Conservation (phyloP, 2,888 invertebrate genomes). For the Pyralis farinalis region DNA sequence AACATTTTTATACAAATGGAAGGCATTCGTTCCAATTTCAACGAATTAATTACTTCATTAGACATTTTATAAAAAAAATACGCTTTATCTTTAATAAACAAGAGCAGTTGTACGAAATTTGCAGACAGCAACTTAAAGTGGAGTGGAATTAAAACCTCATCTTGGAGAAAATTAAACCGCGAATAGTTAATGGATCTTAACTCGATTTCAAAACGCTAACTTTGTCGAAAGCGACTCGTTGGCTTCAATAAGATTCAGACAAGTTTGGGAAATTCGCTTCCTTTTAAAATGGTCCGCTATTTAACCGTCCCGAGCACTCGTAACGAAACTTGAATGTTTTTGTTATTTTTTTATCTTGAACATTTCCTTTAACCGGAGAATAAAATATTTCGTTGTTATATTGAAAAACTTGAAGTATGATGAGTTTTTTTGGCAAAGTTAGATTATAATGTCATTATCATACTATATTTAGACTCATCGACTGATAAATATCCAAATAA, state of each 20-base stretch:
- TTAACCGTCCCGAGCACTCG: constrained; percentile 39
- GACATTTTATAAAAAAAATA: too few species aligned
- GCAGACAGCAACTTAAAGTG: constrained; percentile 40
- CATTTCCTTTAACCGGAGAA: constrained; percentile 23
- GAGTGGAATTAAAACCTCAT: constrained; percentile 66
- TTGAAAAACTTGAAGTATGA: constrained; percentile 31
- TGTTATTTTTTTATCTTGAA: constrained; percentile 31
- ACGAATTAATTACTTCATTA: too few species aligned
- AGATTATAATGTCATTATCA: neutral
- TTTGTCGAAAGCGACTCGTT: constrained; percentile 59
- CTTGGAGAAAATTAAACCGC: constrained; percentile 65
- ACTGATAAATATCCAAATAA: too few species aligned
- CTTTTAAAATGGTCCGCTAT: constrained; percentile 45
- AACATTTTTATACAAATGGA: too few species aligned
- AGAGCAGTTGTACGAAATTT: constrained; percentile 29
- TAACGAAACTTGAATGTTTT: constrained; percentile 29
- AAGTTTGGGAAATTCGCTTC: constrained; percentile 62
- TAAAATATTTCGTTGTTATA: constrained; percentile 39
- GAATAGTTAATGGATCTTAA: constrained; percentile 73
- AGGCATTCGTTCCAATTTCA: too few species aligned
- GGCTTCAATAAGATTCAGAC: constrained; percentile 63
- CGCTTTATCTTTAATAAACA: constrained; percentile 44
- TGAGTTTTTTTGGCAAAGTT: constrained; percentile 1
- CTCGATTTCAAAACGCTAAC: constrained; percentile 68
- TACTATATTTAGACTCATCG: too few species aligned